Conservation (phyloP, 2,888 invertebrate genomes). For the Criorhina ranunculi region DNA sequence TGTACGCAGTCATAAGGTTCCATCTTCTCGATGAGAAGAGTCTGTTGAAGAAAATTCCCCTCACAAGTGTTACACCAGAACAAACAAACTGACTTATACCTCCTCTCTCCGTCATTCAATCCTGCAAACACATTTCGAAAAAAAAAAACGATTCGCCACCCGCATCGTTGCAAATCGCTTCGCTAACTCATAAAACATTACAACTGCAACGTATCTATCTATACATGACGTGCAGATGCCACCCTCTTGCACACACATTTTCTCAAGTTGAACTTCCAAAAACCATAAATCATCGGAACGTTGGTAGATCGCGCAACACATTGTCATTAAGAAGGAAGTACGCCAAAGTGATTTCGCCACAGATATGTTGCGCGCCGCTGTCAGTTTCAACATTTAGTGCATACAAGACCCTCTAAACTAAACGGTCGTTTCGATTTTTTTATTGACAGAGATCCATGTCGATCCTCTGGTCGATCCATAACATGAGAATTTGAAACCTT, state of each 20-base stretch:
- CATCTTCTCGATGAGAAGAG: too few species aligned
- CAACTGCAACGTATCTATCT: slow-evolving; percentile 35
- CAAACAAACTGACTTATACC: slow-evolving; percentile 54
- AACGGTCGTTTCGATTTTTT: neutral
- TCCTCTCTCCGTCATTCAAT: neutral
- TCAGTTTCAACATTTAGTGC: slow-evolving; percentile 38
- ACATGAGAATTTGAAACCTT: slow-evolving; percentile 19
- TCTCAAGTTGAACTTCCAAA: slow-evolving; percentile 53
- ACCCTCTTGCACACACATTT: slow-evolving; percentile 32
- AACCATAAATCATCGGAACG: slow-evolving; percentile 69
- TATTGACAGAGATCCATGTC: slow-evolving; percentile 19
- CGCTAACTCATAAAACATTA: slow-evolving; percentile 63
- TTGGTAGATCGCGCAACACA: slow-evolving; percentile 65
- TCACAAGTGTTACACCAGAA: slow-evolving; percentile 46
- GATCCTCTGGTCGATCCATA: slow-evolving; percentile 13
- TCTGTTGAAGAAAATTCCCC: slow-evolving; percentile 28
- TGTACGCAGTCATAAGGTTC: too few species aligned
- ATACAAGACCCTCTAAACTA: neutral
- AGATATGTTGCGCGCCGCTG: slow-evolving; percentile 44
- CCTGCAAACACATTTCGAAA: too few species aligned
- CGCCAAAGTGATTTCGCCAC: slow-evolving; percentile 74
- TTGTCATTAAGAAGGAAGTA: slow-evolving; percentile 75
- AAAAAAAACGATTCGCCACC: slow-evolving; percentile 65
- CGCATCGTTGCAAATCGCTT: slow-evolving; percentile 54
- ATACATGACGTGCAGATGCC: slow-evolving; percentile 29